Conservation (phyloP, 2,888 invertebrate genomes). For the Erebia epiphron region DNA sequence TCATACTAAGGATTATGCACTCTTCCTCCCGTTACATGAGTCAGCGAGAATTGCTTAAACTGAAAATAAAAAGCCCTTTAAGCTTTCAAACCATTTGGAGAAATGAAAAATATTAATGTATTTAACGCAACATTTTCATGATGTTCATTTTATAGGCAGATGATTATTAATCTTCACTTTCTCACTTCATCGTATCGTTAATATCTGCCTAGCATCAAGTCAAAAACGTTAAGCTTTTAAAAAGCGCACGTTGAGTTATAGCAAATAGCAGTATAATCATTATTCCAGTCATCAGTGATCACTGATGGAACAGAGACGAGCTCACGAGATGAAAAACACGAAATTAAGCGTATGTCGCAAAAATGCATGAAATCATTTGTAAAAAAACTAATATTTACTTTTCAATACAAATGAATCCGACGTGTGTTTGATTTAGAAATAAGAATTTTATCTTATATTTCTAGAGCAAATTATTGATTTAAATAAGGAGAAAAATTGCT, state of each 20-base stretch:
- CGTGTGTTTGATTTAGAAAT: too few species aligned
- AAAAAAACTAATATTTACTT: too few species aligned
- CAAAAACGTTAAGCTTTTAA: neutral
- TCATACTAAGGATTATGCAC: neutral
- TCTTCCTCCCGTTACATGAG: slow-evolving; percentile 6
- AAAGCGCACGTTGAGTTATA: neutral
- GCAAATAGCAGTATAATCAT: too few species aligned
- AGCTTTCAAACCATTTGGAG: slow-evolving; percentile 11
- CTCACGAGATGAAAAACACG: too few species aligned
- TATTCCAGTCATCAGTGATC: too few species aligned
- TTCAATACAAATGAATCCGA: too few species aligned
- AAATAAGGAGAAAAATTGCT: too few species aligned
- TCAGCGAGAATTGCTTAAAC: slow-evolving; percentile 20
- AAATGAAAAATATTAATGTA: slow-evolving; percentile 1
- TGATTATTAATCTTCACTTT: neutral
- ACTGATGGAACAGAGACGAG: too few species aligned
- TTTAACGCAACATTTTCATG: neutral
- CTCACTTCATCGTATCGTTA: neutral
- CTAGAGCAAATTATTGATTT: too few species aligned
- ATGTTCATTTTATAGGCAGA: neutral
- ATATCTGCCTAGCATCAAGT: neutral
- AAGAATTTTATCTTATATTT: too few species aligned
- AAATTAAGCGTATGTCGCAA: too few species aligned
- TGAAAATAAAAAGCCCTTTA: slow-evolving; percentile 15
- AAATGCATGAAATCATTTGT: too few species aligned